Evolutionary conservation across 1,140 invertebrate genomes (phyloP).

Genomic region (Drosophila miranda): DNA sequence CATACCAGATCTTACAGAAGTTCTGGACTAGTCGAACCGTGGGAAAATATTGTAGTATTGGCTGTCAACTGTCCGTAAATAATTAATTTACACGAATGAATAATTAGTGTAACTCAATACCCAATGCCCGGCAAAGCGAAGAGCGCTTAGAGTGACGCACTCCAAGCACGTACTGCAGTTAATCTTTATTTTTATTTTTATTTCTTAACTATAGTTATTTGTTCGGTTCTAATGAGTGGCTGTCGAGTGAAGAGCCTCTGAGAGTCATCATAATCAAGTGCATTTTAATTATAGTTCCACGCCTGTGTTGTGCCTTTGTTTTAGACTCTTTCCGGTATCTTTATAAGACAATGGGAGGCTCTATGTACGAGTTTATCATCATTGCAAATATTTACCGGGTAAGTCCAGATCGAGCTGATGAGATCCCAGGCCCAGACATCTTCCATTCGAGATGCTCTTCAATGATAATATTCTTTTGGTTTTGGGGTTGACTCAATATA

Average conservation of each 20-base stretch:
- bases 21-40: constrained; percentile 38
- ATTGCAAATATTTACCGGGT: constrained; percentile 1
- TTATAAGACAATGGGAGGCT: constrained; percentile 27
- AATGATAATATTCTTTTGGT: too few relatives aligned
- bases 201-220: constrained; percentile 42
- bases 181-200: constrained; percentile 25
- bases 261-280: constrained; percentile 55
- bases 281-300: constrained; percentile 57
- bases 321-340: constrained; percentile 55
- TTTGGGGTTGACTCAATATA: not conserved
- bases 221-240: constrained; percentile 40
- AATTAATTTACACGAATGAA: constrained; percentile 66
- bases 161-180: constrained; percentile 35
- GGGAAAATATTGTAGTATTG: constrained; percentile 49
- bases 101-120: constrained; percentile 42
- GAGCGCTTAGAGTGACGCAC: constrained; percentile 43
- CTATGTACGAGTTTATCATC: constrained; percentile 3
- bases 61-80: constrained; percentile 35
- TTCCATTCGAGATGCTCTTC: too few relatives aligned
- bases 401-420: too few relatives aligned
- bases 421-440: too few relatives aligned
- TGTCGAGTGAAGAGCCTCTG: constrained; percentile 34
- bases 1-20: constrained; percentile 12
- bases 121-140: constrained; percentile 22
- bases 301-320: constrained; percentile 41